Evolutionary conservation across 2,888 invertebrate genomes (phyloP), one percentile per base, ranked within the genome.

Genomic region (Strigamia maritima): DNA sequence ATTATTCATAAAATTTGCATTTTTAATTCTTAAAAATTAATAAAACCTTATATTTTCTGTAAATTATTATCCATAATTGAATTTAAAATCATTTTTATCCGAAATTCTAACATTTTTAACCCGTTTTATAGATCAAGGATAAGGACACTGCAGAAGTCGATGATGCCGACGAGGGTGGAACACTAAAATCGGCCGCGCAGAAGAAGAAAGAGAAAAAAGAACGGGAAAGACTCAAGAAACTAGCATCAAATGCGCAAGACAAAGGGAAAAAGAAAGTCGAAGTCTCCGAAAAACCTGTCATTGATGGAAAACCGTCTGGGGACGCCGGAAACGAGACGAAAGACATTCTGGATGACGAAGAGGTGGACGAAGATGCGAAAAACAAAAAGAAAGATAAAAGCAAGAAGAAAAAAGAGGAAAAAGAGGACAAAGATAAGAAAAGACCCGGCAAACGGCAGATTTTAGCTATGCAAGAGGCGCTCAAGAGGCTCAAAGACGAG

Each of bases 191-290:
- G 16, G 93, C 94, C 4, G 93, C 94, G 1, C 94, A 94, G 84
- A 95, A 95, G 87, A 94, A 94, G 84, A 94, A 94, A 84, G 94
- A 94, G 83, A 95, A 94, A 83, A 94, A 94, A 83, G 93, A 94
- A 86, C 75, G 81, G 14, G 81, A 83, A 65, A 91, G 91, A 83
- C 90, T 91, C 82, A 93, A 93, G 84, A 92, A 92, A 82, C 87
- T 89, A 82, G 92, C 92, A 80, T 90, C 91, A 54, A 91, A 91
- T 84, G 90, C 90, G 83, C 88, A 89, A 83, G 81, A n/a, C n/a
- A 49, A 49, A n/a, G 70, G 22, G 4, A 70, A 14, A 70, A 28
- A 12, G 91, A 60, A 91, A 91, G 83, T 90, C 90, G 83, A 88
- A 89, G 83, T 80, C 26, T 8, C 44, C 22, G 76, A 76, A 2